These are phyloP conservation scores for Ptiloglossa arizonensis DNA, from an alignment of 1,140 invertebrate genomes.

Conservation along the genomic window DNA sequence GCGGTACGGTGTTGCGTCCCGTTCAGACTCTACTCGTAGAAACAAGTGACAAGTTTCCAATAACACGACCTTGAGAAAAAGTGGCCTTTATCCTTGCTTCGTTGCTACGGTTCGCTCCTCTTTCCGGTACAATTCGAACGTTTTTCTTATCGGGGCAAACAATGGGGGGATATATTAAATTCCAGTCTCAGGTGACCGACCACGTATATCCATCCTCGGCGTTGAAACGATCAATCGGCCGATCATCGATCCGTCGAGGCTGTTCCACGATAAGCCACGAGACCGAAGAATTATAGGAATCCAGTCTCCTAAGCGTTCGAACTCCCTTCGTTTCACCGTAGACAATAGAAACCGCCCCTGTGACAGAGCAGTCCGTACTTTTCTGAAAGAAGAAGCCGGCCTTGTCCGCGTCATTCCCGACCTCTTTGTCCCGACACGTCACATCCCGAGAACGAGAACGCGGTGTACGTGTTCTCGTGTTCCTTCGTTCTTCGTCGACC, in stretches of 20 bases:
- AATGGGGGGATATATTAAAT: no score
- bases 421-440: not conserved
- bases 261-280: no score
- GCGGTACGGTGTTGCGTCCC: no score
- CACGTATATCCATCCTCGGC: slow-evolving; percentile 1
- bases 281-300: slow-evolving; percentile 29
- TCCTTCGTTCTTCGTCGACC: not conserved
- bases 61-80: no score
- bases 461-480: not conserved
- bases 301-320: not conserved
- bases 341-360: slow-evolving; percentile 12
- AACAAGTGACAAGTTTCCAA: no score
- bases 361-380: slow-evolving; percentile 10
- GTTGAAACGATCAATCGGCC: slow-evolving; percentile 12
- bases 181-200: not conserved
- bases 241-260: slow-evolving; percentile 10
- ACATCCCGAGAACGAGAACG: not conserved
- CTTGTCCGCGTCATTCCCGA: not conserved
- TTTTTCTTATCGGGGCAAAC: no score
- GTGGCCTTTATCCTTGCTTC: no score
- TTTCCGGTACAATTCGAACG: no score
- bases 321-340: not conserved
- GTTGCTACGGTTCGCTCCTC: no score
- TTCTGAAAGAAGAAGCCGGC: not conserved
- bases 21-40: no score